Conservation (phyloP, 2,113 vertebrate species). For the Ovis canadensis region DNA sequence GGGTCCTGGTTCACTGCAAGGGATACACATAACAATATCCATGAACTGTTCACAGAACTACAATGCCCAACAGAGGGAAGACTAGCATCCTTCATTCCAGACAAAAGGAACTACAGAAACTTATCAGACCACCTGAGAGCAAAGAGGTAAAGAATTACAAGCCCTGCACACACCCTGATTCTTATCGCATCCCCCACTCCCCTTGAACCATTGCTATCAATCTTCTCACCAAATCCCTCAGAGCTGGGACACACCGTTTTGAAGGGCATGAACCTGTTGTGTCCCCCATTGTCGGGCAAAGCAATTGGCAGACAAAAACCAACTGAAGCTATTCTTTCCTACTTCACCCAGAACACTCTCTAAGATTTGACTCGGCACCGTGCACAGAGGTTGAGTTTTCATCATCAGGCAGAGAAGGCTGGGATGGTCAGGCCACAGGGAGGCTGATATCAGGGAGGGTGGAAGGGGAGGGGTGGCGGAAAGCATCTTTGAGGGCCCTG, state of each 20-base stretch:
- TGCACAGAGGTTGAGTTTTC: background rate
- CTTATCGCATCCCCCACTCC: background rate
- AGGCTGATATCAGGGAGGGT: rapidly evolving
- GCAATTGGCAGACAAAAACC: background rate
- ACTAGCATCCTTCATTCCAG: background rate
- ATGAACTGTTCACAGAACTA: background rate
- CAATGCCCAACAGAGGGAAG: background rate
- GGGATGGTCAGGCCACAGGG: background rate
- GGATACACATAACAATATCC: background rate
- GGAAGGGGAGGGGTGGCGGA: rapidly evolving
- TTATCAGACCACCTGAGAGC: background rate
- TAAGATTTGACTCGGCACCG: rapidly evolving
- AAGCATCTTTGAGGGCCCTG: background rate
- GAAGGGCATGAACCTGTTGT: background rate
- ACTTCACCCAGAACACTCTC: background rate
- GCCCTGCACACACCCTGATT: background rate
- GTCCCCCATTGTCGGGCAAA: background rate
- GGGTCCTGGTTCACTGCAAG: background rate
- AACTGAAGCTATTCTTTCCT: background rate
- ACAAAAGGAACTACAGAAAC: background rate
- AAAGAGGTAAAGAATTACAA: background rate
- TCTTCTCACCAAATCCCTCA: background rate
- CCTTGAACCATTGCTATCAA: background rate
- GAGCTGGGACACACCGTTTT: background rate
- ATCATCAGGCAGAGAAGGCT: background rate